phyloP scores from a whole-genome alignment of 2,113 vertebrate species.

The Brachirus orientalis region DNA sequence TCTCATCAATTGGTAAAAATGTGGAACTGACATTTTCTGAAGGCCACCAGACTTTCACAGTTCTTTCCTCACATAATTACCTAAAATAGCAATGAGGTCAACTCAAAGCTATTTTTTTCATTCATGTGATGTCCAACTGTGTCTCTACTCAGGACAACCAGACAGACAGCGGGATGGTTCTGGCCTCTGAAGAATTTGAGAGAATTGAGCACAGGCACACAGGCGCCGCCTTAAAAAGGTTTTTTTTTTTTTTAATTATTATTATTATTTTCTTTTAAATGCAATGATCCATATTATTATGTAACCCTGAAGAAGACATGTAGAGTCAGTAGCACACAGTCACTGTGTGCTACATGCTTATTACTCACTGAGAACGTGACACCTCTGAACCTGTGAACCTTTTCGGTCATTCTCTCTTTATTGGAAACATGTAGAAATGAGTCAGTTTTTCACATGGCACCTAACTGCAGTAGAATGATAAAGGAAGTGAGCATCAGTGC shows the following conservation, averaged over 20 bases:
- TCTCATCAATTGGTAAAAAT: no score
- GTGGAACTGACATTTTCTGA: constrained; percentile 43
- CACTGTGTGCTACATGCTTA: no score
- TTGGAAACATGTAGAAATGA: background rate
- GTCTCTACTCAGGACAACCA: constrained; percentile 88
- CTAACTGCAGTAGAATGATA: constrained; percentile 19
- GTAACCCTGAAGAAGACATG: no score
- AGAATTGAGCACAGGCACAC: constrained; percentile 90
- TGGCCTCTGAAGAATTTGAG: constrained; percentile 97
- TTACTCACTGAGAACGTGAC: constrained; percentile 2
- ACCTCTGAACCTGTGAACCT: no score
- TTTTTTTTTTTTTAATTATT: background rate
- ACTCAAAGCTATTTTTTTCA: background rate
- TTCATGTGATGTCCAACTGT: constrained; percentile 21
- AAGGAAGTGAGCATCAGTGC: constrained; percentile 11
- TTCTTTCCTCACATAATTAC: background rate
- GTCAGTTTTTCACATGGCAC: background rate
- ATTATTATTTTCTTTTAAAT: background rate
- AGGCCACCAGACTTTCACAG: background rate
- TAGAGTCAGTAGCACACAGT: no score
- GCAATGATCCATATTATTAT: no score
- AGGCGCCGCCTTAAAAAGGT: constrained; percentile 79
- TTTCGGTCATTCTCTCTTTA: background rate
- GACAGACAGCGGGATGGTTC: constrained; percentile 99
- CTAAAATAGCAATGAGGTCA: constrained; percentile 1